Conservation (phyloP, 2,113 vertebrate species). For the Crypturellus undulatus region DNA sequence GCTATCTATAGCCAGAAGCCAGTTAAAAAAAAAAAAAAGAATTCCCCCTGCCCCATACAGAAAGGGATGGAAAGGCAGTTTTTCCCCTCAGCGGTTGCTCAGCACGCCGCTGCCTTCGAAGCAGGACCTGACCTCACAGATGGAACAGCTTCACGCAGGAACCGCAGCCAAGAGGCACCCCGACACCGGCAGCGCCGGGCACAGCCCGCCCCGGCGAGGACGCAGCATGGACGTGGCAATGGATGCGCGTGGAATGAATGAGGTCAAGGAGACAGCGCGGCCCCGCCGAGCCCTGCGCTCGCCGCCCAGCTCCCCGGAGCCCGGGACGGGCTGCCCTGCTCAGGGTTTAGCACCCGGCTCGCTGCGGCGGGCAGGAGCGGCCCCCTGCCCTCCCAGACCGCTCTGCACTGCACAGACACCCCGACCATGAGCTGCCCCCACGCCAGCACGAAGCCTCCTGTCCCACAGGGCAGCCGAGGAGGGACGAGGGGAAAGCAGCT, state of each 20-base stretch:
- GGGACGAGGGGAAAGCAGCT: not conserved
- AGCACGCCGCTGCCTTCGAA: not conserved
- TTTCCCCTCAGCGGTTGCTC: not conserved
- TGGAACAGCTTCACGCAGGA: rapidly evolving
- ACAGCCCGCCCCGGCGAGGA: no score
- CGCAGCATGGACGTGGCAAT: not conserved
- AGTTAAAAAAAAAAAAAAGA: not conserved
- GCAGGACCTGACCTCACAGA: not conserved
- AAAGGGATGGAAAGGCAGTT: not conserved
- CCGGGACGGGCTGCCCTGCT: not conserved
- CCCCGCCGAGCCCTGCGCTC: not conserved
- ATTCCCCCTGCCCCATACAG: not conserved
- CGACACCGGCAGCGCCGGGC: no score
- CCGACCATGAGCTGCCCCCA: not conserved
- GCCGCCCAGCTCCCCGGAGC: not conserved
- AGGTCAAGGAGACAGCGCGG: not conserved
- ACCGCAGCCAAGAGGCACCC: not conserved
- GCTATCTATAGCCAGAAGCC: not conserved
- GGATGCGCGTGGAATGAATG: not conserved
- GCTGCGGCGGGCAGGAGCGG: no score
- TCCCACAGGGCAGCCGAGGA: rapidly evolving
- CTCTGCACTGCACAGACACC: not conserved
- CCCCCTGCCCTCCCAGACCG: not conserved
- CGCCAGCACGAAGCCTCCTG: not conserved
- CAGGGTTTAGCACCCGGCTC: not conserved